Evolutionary conservation across 2,113 vertebrate genomes (phyloP).

Genomic region (Sceloporus tristichus): DNA sequence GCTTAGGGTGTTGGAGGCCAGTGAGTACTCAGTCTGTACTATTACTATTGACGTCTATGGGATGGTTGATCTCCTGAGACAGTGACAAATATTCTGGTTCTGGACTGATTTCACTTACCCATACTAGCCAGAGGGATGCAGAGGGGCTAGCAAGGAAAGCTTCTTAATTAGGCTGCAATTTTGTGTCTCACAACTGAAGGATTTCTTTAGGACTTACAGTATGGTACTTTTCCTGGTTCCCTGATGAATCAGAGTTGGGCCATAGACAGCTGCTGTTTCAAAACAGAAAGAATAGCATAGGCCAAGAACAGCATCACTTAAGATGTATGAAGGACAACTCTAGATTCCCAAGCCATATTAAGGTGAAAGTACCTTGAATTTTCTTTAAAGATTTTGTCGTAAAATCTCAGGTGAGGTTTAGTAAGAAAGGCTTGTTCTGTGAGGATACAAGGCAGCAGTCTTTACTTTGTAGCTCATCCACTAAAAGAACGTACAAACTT

Average conservation of each 20-base stretch:
- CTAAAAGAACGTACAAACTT: background rate
- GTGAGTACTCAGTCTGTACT: background rate
- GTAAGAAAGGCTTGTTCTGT: too few relatives aligned
- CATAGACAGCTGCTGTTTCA: background rate
- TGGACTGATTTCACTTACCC: background rate
- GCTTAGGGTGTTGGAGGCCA: background rate
- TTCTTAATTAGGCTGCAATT: background rate
- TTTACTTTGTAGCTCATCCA: background rate
- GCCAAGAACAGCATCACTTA: background rate
- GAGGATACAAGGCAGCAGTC: background rate
- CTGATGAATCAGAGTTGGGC: background rate
- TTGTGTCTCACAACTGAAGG: background rate
- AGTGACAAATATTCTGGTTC: background rate
- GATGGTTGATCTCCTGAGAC: background rate
- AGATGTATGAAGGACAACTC: too few relatives aligned
- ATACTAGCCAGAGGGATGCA: background rate
- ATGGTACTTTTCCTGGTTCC: background rate
- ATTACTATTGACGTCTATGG: background rate
- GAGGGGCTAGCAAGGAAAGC: background rate
- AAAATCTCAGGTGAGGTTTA: background rate
- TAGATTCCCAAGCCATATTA: too few relatives aligned
- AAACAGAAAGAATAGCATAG: background rate
- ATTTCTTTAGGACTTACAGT: background rate
- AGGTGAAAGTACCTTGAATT: too few relatives aligned
- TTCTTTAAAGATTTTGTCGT: too few relatives aligned